A percentile compares a stretch with the other conserved stretches of the same genome.
Conservation (phyloP, 1,140 invertebrate species). For the Tetramorium parvispinum region DNA sequence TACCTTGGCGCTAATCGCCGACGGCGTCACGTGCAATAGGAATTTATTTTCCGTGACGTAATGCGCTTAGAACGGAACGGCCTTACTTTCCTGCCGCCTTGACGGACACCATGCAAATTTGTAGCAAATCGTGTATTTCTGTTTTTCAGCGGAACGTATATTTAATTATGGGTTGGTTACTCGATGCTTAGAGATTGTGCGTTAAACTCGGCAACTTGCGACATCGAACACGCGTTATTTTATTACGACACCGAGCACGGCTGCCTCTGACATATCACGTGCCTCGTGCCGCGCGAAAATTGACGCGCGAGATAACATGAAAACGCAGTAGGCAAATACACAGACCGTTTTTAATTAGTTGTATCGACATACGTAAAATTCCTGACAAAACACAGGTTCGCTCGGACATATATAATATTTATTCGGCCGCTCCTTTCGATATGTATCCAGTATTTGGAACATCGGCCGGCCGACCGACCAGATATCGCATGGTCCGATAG, state of each 20-base stretch:
- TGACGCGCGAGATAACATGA: not conserved
- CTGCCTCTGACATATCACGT: not conserved
- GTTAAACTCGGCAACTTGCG: conserved; percentile 9
- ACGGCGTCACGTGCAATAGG: conserved; percentile 72
- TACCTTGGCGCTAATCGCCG: conserved; percentile 67
- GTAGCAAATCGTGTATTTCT: conserved; percentile 33
- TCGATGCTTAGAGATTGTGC: not conserved
- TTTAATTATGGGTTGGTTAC: conserved; percentile 48
- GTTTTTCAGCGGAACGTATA: conserved; percentile 15
- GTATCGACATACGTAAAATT: conserved; percentile 44
- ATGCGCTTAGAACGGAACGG: conserved; percentile 35
- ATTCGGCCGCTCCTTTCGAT: conserved; percentile 11
- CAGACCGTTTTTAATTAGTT: conserved; percentile 3
- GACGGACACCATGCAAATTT: conserved; percentile 9
- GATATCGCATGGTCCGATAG: conserved; percentile 70
- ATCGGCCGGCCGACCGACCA: conserved; percentile 51
- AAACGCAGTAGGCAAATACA: not conserved
- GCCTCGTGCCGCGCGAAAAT: not conserved
- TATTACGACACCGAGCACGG: not conserved
- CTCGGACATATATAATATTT: conserved; percentile 23
- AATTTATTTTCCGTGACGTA: conserved; percentile 70
- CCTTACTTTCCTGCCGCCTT: conserved; percentile 33
- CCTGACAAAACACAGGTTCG: conserved; percentile 41
- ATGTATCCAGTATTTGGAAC: conserved; percentile 44
- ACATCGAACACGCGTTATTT: not conserved